A percentile compares a stretch with the other conserved stretches of the same genome.
Evolutionary conservation across 2,113 vertebrate genomes (phyloP).

Genomic region (Melanocharis versteri): DNA sequence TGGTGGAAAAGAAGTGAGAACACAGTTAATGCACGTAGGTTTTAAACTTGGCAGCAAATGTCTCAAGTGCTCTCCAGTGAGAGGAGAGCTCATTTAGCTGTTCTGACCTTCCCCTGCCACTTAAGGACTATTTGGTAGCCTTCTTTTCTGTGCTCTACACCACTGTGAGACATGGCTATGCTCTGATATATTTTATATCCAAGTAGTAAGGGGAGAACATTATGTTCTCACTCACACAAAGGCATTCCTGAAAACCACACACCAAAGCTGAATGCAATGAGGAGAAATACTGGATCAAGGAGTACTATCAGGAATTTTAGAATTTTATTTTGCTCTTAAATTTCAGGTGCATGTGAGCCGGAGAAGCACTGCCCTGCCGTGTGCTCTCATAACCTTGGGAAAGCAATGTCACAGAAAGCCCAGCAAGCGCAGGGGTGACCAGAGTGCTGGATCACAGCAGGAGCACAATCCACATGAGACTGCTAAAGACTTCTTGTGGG

Average conservation of each 20-base stretch:
- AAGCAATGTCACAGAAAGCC: not conserved
- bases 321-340: not conserved
- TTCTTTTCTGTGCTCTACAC: not conserved
- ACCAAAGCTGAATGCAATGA: not conserved
- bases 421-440: not conserved
- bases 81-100: not conserved
- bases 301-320: not conserved
- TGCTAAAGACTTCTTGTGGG: not conserved
- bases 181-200: not conserved
- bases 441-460: not conserved
- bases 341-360: not conserved
- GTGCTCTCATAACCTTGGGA: not conserved
- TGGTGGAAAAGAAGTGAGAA: conserved; percentile 1
- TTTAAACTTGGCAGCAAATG: not conserved
- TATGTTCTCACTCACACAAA: not conserved
- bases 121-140: not conserved
- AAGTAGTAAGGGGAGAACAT: not conserved
- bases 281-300: not conserved
- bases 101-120: not conserved
- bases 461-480: not conserved
- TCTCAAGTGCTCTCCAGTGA: not conserved
- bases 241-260: not conserved
- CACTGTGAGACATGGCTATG: not conserved
- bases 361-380: not conserved
- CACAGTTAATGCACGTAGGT: not conserved